Evolutionary conservation across 1,140 invertebrate species (phyloP).

Genomic region (Teleogryllus occipitalis): DNA sequence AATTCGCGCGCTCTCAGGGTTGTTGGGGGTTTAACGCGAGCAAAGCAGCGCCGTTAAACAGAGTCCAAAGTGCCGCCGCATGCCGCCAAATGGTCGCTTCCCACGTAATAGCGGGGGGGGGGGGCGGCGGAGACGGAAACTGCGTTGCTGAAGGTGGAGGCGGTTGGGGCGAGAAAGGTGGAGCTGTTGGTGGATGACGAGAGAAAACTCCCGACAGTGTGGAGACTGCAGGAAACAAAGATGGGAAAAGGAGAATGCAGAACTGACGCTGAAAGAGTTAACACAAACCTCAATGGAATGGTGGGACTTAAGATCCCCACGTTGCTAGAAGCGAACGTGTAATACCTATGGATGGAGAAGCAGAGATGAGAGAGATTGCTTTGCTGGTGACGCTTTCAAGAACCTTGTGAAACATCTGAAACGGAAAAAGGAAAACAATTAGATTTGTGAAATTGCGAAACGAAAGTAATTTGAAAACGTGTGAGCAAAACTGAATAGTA

Average conservation of each 20-base stretch:
- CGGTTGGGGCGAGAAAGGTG: neutral
- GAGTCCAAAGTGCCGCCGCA: neutral
- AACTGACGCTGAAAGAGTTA: too few relatives aligned
- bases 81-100: neutral
- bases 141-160: neutral
- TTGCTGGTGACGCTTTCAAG: too few relatives aligned
- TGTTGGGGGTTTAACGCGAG: neutral
- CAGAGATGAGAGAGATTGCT: too few relatives aligned
- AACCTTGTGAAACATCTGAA: too few relatives aligned
- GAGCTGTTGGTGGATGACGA: neutral
- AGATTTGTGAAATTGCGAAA: too few relatives aligned
- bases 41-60: conserved; percentile 3
- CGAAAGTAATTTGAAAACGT: too few relatives aligned
- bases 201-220: neutral
- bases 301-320: too few relatives aligned
- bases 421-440: too few relatives aligned
- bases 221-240: neutral
- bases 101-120: neutral
- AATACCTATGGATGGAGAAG: too few relatives aligned
- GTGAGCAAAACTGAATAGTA: too few relatives aligned
- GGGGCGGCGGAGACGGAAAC: neutral
- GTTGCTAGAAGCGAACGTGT: too few relatives aligned
- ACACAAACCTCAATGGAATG: too few relatives aligned
- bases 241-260: neutral
- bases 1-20: neutral